Conservation (phyloP, 1,140 invertebrate genomes). For the Penaeus indicus region DNA sequence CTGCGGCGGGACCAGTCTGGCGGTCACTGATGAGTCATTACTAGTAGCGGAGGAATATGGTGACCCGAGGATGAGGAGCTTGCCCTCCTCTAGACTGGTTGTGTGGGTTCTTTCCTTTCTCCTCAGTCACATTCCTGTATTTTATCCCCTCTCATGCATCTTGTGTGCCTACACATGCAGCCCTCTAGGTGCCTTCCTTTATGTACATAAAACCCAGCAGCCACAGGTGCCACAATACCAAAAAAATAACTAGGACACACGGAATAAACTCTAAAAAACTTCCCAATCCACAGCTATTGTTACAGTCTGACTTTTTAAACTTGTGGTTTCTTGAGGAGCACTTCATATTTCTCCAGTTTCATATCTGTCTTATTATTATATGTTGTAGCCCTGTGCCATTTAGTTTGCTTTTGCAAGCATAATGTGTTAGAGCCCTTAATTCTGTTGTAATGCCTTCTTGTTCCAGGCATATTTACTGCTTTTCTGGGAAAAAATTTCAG, state of each 20-base stretch:
- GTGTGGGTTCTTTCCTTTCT: conserved; percentile 21
- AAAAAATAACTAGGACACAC: no score
- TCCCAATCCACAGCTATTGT: no score
- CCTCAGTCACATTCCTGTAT: background rate
- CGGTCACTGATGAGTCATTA: conserved; percentile 40
- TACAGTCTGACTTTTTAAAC: no score
- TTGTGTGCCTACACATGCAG: background rate
- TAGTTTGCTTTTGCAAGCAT: no score
- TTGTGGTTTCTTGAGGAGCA: no score
- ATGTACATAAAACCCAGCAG: conserved; percentile 35
- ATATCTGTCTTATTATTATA: background rate
- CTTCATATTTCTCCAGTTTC: background rate
- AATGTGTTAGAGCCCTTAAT: conserved; percentile 29
- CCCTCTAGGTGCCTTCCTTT: conserved; percentile 1
- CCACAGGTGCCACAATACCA: conserved; percentile 40
- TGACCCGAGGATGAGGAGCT: conserved; percentile 42
- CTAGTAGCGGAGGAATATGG: background rate
- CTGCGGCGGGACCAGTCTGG: conserved; percentile 53
- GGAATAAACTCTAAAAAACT: no score
- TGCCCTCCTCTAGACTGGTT: conserved; percentile 37
- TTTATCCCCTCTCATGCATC: conserved; percentile 29
- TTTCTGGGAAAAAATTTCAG: background rate
- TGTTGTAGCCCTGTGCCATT: no score
- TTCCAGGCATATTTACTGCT: conserved; percentile 4
- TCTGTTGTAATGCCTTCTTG: background rate